Evolutionary conservation across 1,140 invertebrate species (phyloP).

Genomic region (Caenorhabditis tropicalis): DNA sequence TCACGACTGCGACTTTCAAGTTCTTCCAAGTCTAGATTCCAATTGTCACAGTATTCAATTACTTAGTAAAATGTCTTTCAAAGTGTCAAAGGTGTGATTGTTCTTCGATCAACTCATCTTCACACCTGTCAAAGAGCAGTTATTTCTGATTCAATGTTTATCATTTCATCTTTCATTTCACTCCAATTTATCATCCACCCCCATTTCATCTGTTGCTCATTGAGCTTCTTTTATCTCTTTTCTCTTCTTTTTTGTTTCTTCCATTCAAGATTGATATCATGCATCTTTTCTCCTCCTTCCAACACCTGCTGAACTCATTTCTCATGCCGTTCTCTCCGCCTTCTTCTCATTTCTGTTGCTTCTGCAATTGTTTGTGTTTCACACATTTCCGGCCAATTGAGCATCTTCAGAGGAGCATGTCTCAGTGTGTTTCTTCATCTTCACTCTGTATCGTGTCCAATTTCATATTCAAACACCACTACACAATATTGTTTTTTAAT

Average conservation of each 20-base stretch:
- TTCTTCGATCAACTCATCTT: neutral
- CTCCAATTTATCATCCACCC: neutral
- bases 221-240: neutral
- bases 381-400: slow-evolving; percentile 32
- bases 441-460: slow-evolving; percentile 23
- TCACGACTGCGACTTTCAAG: no score
- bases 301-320: neutral
- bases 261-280: slow-evolving; percentile 32
- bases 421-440: no score
- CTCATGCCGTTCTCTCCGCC: neutral
- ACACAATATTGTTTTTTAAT: neutral
- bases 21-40: no score
- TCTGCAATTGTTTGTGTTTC: slow-evolving; percentile 6
- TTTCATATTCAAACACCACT: slow-evolving; percentile 41
- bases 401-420: slow-evolving; percentile 3
- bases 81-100: no score
- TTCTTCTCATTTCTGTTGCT: neutral
- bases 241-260: no score
- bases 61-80: no score
- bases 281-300: no score
- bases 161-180: neutral
- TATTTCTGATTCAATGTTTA: slow-evolving; percentile 10
- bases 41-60: no score
- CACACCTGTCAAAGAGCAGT: neutral
- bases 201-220: slow-evolving; percentile 2